Percentiles rank a stretch among this genome's conserved stretches.
These are phyloP conservation scores for Hetaerina titia DNA, from an alignment of 2,888 invertebrate genomes.

Conservation along the genomic window DNA sequence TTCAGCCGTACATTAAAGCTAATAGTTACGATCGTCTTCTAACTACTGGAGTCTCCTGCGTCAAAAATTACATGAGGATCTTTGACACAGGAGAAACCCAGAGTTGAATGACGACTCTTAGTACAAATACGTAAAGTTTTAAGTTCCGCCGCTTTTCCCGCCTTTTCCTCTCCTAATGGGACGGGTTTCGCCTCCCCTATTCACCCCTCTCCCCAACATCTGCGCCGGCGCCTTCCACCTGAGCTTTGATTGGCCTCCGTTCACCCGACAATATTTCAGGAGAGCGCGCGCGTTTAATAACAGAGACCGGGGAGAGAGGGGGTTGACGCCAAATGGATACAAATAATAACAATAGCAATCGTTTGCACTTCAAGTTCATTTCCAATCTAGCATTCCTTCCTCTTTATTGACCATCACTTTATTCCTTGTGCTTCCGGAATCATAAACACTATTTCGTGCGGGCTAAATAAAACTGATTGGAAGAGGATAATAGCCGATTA, in stretches of 20 bases:
- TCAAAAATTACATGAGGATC: no score
- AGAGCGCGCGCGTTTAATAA: not conserved
- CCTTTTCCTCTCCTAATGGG: not conserved
- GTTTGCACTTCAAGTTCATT: not conserved
- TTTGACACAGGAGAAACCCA: no score
- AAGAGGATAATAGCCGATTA: not conserved
- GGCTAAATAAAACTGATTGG: not conserved
- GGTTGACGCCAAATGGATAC: not conserved
- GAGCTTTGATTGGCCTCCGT: not conserved
- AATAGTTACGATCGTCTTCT: no score
- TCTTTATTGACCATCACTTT: conserved; percentile 18
- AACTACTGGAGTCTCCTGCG: no score
- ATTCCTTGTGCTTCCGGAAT: not conserved
- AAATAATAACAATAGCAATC: conserved; percentile 24
- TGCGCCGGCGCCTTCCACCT: not conserved
- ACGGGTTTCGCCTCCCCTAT: not conserved
- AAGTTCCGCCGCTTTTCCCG: not conserved
- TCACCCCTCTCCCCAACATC: not conserved
- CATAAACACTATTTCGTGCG: not conserved
- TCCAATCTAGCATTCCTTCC: not conserved
- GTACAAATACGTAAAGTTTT: no score
- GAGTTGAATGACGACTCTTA: no score
- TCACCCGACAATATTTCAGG: not conserved
- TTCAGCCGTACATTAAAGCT: no score
- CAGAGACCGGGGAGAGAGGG: not conserved